Evolutionary conservation across 2,888 invertebrate genomes (phyloP).

Genomic region (Neocrepidodera transversa): DNA sequence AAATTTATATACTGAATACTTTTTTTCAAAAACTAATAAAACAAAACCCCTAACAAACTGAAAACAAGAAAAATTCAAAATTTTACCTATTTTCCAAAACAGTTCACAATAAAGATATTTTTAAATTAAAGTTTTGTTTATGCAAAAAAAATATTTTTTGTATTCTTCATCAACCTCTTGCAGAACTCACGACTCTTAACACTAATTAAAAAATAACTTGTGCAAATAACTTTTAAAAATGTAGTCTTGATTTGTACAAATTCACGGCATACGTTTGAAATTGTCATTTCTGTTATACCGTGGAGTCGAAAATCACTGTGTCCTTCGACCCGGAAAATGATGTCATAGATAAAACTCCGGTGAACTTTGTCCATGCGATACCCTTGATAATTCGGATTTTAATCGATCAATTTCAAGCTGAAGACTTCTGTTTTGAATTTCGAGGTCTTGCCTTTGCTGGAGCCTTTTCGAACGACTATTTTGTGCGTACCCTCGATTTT

Average conservation of each 20-base stretch:
- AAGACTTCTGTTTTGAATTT: conserved; percentile 82
- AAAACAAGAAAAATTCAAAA: no score
- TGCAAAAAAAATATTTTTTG: no score
- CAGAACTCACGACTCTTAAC: background rate
- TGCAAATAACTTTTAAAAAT: conserved; percentile 35
- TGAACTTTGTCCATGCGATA: conserved; percentile 68
- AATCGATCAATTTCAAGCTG: conserved; percentile 78
- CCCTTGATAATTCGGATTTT: conserved; percentile 75
- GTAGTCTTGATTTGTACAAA: conserved; percentile 39
- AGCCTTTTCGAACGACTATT: conserved; percentile 93
- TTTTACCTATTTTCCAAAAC: no score
- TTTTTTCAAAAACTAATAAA: no score
- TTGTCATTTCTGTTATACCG: conserved; percentile 33
- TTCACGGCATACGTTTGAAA: conserved; percentile 33
- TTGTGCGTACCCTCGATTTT: conserved; percentile 96
- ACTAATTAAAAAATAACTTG: conserved; percentile 35
- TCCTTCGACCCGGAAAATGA: conserved; percentile 63
- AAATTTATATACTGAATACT: no score
- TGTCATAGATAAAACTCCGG: conserved; percentile 71
- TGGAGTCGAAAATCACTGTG: conserved; percentile 49
- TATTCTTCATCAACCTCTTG: no score
- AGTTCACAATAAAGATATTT: no score
- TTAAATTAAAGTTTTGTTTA: no score
- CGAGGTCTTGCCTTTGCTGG: conserved; percentile 81
- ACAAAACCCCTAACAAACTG: no score